Base-by-base conservation (phyloP, 2,888 invertebrate species). In the Pseudococcus jackbeardsleyi region DNA sequence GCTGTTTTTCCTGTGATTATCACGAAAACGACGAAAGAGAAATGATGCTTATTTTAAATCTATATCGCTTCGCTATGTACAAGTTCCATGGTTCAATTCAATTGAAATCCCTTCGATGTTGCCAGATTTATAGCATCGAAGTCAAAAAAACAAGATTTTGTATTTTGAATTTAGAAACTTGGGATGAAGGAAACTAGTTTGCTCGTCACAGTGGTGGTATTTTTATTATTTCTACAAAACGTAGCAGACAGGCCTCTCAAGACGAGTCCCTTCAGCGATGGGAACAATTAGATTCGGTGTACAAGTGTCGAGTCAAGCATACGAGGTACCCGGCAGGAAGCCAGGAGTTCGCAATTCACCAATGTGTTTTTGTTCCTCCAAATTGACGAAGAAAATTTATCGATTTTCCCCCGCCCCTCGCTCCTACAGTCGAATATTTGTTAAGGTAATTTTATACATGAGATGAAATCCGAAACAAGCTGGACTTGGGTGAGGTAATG, bases 401-500 rank as follows among this genome's bases (percentile, higher is more conserved):
- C 68, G 68, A 68, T 68, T 68, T 68, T 26, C 19, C 26, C 68
- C 68, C 26, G 6, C 64, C 26, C 26, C 26, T n/a, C 42, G 42
- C 42, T 68, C 26, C 26, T 26, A 11, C 26, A 7, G 26, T 26
- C 26, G 12, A 26, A 68, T 68, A 68, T 26, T 68, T 68, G 68
- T 68, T 68, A 26, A 68, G 68, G 68, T 68, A 68, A 68, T 68
- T 68, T 68, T 68, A 68, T 68, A 68, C 68, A 59, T n/a, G 59
- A 59, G 68, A 26, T 68, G 26, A 26, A 68, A 68, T 68, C 22
- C 19, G 26, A 68, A 26, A 68, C 26, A 59, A 17, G 59, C 59
- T 54, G 15, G 64, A 22, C 11, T 26, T 68, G 12, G 68, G 68
- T 59, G 7, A 5, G 59, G 7, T 59, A 59, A 59, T 59, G 59